A percentile compares a stretch with the other conserved stretches of the same genome.
These are phyloP conservation scores for Cacoxenus indagator DNA, from an alignment of 2,888 invertebrate species.

Conservation along the genomic window DNA sequence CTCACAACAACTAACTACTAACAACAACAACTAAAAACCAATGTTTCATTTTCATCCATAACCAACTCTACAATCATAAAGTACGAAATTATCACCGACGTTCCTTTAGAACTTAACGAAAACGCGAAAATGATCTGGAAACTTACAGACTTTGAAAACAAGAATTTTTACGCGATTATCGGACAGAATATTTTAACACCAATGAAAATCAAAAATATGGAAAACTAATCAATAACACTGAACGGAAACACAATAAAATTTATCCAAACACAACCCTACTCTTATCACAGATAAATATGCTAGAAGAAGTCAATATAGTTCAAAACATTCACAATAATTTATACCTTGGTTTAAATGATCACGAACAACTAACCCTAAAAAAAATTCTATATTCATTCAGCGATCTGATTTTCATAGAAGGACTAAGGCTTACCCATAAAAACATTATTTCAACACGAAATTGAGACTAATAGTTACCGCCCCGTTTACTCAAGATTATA, in stretches of 20 bases:
- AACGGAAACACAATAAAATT: neutral
- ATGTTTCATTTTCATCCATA: constrained; percentile 29
- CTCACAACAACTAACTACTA: too few relatives aligned
- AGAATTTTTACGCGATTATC: neutral
- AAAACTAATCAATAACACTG: neutral
- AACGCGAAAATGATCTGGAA: neutral
- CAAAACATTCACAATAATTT: too few relatives aligned
- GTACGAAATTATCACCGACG: constrained; percentile 35
- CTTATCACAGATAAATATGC: neutral
- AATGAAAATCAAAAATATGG: neutral
- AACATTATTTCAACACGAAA: too few relatives aligned
- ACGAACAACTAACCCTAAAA: neutral
- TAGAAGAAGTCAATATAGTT: neutral
- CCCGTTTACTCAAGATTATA: constrained; percentile 10
- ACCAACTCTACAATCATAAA: constrained; percentile 31
- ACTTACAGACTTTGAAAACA: neutral
- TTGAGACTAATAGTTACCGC: neutral
- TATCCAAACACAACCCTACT: neutral
- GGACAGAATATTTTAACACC: neutral
- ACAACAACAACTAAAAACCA: too few relatives aligned
- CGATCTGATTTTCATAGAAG: too few relatives aligned
- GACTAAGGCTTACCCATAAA: too few relatives aligned
- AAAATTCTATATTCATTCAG: too few relatives aligned
- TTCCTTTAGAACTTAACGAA: constrained; percentile 34
- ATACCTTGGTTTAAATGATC: too few relatives aligned